Evolutionary conservation across 2,113 vertebrate genomes (phyloP).

Genomic region (Conger conger): DNA sequence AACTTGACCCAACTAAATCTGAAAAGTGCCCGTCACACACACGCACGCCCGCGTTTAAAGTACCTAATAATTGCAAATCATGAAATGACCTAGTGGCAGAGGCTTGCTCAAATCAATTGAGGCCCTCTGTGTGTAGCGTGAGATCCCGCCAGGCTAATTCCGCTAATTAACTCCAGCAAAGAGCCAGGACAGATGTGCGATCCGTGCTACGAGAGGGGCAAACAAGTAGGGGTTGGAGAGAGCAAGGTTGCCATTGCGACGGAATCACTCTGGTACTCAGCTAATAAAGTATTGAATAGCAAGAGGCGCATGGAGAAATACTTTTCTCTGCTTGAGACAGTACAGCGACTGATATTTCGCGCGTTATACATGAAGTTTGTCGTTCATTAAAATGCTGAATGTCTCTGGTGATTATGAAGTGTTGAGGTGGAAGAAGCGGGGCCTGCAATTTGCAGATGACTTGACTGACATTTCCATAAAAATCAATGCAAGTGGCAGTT

Average conservation of each 20-base stretch:
- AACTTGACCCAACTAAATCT: background rate
- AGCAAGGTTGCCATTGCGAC: conserved; percentile 12
- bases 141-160: conserved; percentile 28
- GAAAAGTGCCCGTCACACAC: conserved; percentile 22
- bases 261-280: background rate
- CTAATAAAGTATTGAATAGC: background rate
- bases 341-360: background rate
- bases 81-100: background rate
- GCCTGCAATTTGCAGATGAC: background rate
- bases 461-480: background rate
- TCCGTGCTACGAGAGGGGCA: background rate
- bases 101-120: conserved; percentile 21
- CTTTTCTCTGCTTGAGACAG: background rate
- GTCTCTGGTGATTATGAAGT: background rate
- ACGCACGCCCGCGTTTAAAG: background rate
- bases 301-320: background rate
- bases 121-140: conserved; percentile 11
- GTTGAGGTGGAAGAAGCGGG: background rate
- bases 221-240: conserved; percentile 13
- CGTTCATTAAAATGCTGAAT: background rate
- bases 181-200: background rate
- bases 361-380: background rate
- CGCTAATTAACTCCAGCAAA: conserved; percentile 36
- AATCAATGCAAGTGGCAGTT: background rate
- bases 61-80: background rate